Evolutionary conservation across 2,888 invertebrate species (phyloP).

Genomic region (Dugesia japonica): DNA sequence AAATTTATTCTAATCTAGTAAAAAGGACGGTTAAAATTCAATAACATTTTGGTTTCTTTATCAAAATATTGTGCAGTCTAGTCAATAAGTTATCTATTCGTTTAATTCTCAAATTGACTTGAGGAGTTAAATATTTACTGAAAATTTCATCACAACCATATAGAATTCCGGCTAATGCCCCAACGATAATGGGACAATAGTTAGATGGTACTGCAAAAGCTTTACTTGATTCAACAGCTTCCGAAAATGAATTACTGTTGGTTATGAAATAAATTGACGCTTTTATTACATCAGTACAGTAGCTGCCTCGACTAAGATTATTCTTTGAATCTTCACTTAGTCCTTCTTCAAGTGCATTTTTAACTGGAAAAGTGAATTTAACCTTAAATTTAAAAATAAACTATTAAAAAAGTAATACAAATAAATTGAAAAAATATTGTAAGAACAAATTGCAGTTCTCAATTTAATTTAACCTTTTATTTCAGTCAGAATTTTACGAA

Average conservation of each 20-base stretch:
- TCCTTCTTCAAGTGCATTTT: conserved; percentile 16
- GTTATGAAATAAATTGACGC: neutral
- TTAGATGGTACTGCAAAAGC: conserved; percentile 1
- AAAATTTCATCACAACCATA: conserved; percentile 21
- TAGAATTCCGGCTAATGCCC: conserved; percentile 2
- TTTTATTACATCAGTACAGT: conserved; percentile 13
- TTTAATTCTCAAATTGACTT: neutral
- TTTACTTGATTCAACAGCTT: neutral
- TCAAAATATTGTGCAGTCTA: neutral
- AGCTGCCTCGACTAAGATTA: conserved; percentile 14
- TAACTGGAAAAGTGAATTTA: neutral
- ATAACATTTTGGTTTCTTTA: neutral
- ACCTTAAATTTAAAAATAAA: neutral
- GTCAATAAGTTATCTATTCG: neutral
- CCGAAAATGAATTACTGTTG: neutral
- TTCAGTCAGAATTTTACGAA: no score
- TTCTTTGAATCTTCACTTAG: neutral
- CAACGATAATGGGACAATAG: conserved; percentile 1
- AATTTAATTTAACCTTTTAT: no score
- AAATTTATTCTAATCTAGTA: neutral
- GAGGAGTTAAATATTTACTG: neutral
- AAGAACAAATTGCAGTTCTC: no score
- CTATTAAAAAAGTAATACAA: no score
- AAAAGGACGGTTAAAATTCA: neutral
- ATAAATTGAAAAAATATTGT: no score